Evolutionary conservation across 2,888 invertebrate genomes (phyloP).

Genomic region (Sinodicranocentrus sp.): DNA sequence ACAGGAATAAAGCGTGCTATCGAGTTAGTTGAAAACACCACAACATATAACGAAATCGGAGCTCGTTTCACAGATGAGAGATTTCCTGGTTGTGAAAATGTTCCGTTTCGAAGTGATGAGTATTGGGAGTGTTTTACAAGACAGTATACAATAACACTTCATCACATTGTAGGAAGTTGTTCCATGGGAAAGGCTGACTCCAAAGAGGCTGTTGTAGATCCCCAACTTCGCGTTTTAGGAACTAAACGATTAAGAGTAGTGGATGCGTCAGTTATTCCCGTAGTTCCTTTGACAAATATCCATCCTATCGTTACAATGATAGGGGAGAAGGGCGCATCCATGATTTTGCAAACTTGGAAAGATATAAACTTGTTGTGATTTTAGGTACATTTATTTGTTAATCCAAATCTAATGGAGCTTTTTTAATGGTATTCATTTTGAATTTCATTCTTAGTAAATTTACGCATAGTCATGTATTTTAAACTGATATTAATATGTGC

Average conservation of each 20-base stretch:
- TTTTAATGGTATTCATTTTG: too few species aligned
- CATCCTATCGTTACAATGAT: slow-evolving; percentile 45
- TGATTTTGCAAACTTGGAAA: slow-evolving; percentile 11
- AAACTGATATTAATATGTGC: too few species aligned
- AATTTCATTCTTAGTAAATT: too few species aligned
- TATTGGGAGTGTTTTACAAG: slow-evolving; percentile 73
- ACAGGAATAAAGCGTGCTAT: slow-evolving; percentile 64
- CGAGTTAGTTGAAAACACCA: slow-evolving; percentile 67
- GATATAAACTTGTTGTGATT: slow-evolving; percentile 28
- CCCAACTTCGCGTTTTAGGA: slow-evolving; percentile 68
- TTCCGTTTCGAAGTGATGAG: slow-evolving; percentile 56
- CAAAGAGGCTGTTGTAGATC: slow-evolving; percentile 67
- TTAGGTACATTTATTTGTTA: too few species aligned
- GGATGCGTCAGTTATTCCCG: slow-evolving; percentile 64
- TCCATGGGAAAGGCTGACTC: slow-evolving; percentile 60
- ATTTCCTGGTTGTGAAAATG: slow-evolving; percentile 71
- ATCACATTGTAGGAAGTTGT: slow-evolving; percentile 69
- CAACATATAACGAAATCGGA: slow-evolving; percentile 43
- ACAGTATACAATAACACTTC: slow-evolving; percentile 66
- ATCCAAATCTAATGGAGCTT: too few species aligned
- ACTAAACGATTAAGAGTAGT: slow-evolving; percentile 65
- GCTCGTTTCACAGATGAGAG: slow-evolving; percentile 58
- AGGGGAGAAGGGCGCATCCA: slow-evolving; percentile 47
- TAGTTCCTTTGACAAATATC: slow-evolving; percentile 36
- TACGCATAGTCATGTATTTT: too few species aligned